Conservation (phyloP, 2,797 vertebrate genomes). For the Poecilia velifera region DNA sequence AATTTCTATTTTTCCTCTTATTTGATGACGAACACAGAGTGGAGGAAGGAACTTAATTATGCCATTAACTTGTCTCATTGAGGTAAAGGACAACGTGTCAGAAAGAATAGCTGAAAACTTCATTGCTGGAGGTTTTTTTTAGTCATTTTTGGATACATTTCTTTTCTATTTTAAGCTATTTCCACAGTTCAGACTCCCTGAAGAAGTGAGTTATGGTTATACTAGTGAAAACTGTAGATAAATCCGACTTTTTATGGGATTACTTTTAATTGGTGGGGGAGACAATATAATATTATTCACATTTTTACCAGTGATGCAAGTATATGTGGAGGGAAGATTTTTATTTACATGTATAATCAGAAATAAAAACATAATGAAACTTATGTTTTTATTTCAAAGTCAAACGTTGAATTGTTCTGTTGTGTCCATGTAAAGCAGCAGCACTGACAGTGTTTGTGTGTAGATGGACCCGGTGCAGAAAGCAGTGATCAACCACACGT, state of each 20-base stretch:
- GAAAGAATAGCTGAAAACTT: background rate
- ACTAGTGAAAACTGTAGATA: background rate
- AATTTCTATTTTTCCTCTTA: background rate
- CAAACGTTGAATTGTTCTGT: background rate
- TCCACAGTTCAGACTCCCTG: background rate
- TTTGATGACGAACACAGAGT: background rate
- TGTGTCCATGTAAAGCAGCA: background rate
- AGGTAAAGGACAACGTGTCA: background rate
- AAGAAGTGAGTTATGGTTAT: background rate
- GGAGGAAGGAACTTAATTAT: background rate
- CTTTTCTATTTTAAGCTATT: background rate
- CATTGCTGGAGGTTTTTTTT: background rate
- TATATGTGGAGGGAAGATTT: background rate
- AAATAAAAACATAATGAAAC: background rate
- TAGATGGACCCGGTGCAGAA: conserved; percentile 99
- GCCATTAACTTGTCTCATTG: background rate
- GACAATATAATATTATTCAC: background rate
- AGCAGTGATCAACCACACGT: conserved; percentile 98
- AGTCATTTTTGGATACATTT: background rate
- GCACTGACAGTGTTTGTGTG: background rate
- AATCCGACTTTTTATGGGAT: background rate
- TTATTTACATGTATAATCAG: background rate
- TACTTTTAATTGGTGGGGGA: background rate
- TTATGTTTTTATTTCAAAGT: background rate
- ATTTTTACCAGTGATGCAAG: background rate